These are phyloP conservation scores for Dryomyza anilis DNA, from an alignment of 2,888 invertebrate genomes.

Conservation along the genomic window DNA sequence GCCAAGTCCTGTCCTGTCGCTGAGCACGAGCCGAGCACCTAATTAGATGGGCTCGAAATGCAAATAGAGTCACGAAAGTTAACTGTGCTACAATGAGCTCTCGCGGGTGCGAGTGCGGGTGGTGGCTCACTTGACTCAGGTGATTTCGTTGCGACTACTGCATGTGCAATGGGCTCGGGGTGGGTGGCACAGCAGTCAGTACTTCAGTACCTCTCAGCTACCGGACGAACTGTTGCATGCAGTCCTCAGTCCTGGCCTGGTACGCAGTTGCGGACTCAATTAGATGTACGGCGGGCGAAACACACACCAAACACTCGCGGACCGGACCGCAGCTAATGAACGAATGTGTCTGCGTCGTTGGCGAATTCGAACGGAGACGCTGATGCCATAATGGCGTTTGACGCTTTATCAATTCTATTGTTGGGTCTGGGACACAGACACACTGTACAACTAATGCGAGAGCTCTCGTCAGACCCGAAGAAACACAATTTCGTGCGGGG, in stretches of 20 bases:
- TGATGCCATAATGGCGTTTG: too few species aligned
- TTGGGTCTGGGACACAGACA: neutral
- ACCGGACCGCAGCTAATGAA: slow-evolving; percentile 20
- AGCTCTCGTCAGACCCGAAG: neutral
- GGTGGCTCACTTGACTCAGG: neutral
- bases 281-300: neutral
- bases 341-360: slow-evolving; percentile 2
- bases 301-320: slow-evolving; percentile 14
- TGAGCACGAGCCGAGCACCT: slow-evolving; percentile 20
- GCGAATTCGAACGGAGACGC: too few species aligned
- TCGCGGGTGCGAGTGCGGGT: neutral
- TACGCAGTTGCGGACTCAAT: neutral
- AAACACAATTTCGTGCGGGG: neutral
- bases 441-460: neutral
- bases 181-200: neutral
- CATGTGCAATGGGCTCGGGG: neutral
- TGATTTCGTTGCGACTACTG: neutral
- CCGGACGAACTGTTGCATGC: slow-evolving; percentile 7
- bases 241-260: neutral
- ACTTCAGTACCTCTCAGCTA: neutral
- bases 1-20: slow-evolving; percentile 14
- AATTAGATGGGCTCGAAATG: slow-evolving; percentile 38
- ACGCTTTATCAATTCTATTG: slow-evolving; percentile 5
- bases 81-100: neutral
- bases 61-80: slow-evolving; percentile 55